These are phyloP conservation scores for Nematostella vectensis DNA, from an alignment of 92 coral and sea anemone genomes.

Conservation along the genomic window DNA sequence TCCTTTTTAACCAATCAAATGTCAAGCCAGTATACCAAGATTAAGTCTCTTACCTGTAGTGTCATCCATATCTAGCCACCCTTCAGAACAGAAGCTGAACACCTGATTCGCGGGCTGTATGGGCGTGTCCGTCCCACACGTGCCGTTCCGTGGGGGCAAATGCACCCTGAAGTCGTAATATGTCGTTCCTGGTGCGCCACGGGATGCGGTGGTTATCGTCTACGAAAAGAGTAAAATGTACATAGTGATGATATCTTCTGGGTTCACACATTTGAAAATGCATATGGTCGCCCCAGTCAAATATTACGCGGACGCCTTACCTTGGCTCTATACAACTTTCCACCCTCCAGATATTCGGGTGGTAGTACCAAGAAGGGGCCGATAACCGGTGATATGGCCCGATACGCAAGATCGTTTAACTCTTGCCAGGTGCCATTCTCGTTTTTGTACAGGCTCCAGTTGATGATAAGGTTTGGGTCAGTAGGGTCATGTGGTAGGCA, in stretches of 20 bases:
- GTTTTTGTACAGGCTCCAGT: background rate
- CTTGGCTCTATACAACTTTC: conserved; percentile 26
- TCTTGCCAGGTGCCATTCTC: background rate
- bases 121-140: conserved; percentile 5
- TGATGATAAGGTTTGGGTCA: background rate
- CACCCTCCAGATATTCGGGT: conserved; percentile 19
- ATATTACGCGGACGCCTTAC: too few relatives aligned
- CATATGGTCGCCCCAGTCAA: too few relatives aligned
- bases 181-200: conserved; percentile 30
- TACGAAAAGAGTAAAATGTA: too few relatives aligned
- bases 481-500: background rate
- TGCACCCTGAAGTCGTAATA: conserved; percentile 20
- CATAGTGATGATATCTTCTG: too few relatives aligned
- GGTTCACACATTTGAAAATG: too few relatives aligned
- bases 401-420: background rate
- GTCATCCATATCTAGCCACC: background rate
- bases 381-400: background rate
- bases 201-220: conserved; percentile 3
- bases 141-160: conserved; percentile 28
- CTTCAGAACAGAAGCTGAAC: conserved; percentile 2
- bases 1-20: too few relatives aligned
- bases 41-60: too few relatives aligned
- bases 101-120: background rate
- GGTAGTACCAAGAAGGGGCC: conserved; percentile 28
- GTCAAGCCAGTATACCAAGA: too few relatives aligned